Evolutionary conservation across 2,888 invertebrate species (phyloP), one percentile per base, ranked within the genome.

Genomic region (Linnaemya tessellans): DNA sequence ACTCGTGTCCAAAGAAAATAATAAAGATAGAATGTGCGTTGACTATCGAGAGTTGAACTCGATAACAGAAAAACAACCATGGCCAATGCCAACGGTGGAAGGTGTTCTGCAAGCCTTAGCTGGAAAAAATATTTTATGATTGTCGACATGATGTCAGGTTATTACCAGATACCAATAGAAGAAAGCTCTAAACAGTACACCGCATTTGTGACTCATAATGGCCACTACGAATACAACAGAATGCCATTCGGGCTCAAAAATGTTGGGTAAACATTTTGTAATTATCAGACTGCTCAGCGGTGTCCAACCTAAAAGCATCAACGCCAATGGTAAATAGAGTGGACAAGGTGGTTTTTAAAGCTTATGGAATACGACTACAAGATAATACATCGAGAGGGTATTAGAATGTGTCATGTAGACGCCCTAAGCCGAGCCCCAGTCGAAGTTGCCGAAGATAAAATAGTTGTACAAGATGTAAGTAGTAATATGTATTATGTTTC

Each of bases 381-480:
- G 15, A 46, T 46, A 46, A 46, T 46, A n/a, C 46, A 46, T 46
- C 46, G 46, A 15, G 11, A 9, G 11, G 41, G 41, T 41, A 41
- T 2, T 8, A 41, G 80, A 70, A 90, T 91, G 89, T 30, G 78
- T 64, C 90, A 91, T 77, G 90, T 90, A 0, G 90, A 91, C 43
- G 86, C 90, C 60, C 78, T 90, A 73, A 89, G 89, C 83, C 22
- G 90, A 81, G 60, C 67, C 35, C 83, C 86, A 43, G 58, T 70
- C 3, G 54, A 25, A 11, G 4, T 11, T n/a, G 9, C 62, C 18
- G 9, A 54, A 25, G 7, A 13, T 11, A 18, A 58, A 7, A 15
- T 3, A n/a, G n/a, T n/a, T n/a, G 15, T n/a, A 0, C n/a, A 20
- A 3, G 62, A 62, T 25, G 49, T 60, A 13, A 25, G 54, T 54